These are phyloP conservation scores for Nebria brevicollis DNA, from an alignment of 2,888 invertebrate genomes.

Conservation along the genomic window DNA sequence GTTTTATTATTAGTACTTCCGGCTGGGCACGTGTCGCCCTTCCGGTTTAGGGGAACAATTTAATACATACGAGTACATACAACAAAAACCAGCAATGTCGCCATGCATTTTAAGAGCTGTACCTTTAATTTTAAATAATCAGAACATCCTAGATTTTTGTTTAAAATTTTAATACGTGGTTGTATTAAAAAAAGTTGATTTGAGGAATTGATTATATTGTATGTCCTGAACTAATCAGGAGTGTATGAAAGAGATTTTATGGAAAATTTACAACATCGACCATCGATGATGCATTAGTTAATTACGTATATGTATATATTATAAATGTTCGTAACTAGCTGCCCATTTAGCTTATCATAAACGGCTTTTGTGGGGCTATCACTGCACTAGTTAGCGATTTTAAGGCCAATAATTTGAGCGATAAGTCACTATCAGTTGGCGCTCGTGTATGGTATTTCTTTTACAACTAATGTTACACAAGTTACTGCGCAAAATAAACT, in stretches of 20 bases:
- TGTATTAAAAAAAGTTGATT: too few relatives aligned
- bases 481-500: too few relatives aligned
- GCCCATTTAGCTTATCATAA: not conserved
- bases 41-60: not conserved
- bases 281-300: too few relatives aligned
- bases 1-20: constrained; percentile 51
- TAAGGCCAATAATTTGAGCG: not conserved
- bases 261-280: too few relatives aligned
- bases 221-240: too few relatives aligned
- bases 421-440: not conserved
- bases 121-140: too few relatives aligned
- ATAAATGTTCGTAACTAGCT: not conserved
- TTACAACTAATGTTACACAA: not conserved
- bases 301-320: not conserved
- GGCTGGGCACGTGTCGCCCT: constrained; percentile 56
- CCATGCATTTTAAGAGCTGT: too few relatives aligned
- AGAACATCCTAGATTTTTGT: too few relatives aligned
- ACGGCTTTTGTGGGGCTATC: not conserved
- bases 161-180: too few relatives aligned
- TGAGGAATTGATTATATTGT: too few relatives aligned
- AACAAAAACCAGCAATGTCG: too few relatives aligned
- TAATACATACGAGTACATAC: constrained; percentile 50
- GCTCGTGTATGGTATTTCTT: not conserved
- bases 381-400: not conserved
- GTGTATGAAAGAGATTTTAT: too few relatives aligned